phyloP scores from a whole-genome alignment of 2,797 vertebrate genomes.

The Sorex maritimensis region DNA sequence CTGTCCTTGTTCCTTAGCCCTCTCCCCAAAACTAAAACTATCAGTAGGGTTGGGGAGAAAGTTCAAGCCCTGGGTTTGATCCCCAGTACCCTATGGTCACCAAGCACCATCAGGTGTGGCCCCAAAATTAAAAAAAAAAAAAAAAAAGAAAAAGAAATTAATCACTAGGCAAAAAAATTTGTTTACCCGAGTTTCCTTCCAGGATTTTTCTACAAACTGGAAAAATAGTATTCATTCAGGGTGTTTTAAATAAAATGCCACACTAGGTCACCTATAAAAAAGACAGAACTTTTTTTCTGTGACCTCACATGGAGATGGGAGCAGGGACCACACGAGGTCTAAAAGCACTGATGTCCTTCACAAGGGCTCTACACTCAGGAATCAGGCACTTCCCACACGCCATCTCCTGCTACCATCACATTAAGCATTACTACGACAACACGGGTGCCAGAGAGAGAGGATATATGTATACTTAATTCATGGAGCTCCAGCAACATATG shows the following conservation, averaged over 20 bases:
- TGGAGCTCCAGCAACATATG: constrained; percentile 18
- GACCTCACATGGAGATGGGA: background rate
- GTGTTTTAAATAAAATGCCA: constrained; percentile 27
- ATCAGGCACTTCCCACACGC: background rate
- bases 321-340: no score
- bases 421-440: background rate
- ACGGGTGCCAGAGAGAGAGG: no score
- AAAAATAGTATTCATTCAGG: constrained; percentile 28
- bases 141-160: background rate
- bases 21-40: no score
- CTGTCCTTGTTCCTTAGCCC: no score
- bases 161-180: constrained; percentile 5
- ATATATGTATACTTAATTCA: background rate
- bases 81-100: no score
- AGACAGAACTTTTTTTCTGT: background rate
- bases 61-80: no score
- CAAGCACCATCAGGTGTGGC: no score
- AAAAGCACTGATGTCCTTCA: background rate
- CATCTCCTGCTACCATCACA: background rate
- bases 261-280: background rate
- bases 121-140: no score
- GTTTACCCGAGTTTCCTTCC: constrained; percentile 17
- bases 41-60: no score
- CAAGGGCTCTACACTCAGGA: background rate
- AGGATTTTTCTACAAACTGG: constrained; percentile 47